phyloP scores from a whole-genome alignment of 2,113 vertebrate genomes.

The Triplophysa tibetana region DNA sequence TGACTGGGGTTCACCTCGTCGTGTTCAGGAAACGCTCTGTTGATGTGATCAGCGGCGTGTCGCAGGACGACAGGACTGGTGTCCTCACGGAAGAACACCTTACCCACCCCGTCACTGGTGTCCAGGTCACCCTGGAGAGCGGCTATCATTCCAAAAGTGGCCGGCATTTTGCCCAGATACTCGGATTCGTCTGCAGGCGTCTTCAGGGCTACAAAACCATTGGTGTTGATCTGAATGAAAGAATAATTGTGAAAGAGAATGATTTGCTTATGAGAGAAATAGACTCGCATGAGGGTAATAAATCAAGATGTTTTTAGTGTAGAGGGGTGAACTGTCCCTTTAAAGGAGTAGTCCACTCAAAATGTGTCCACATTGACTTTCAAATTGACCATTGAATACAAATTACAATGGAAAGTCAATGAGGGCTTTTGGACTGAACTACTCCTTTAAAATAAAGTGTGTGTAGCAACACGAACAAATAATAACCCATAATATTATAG shows the following conservation, averaged over 20 bases:
- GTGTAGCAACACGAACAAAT: too few relatives aligned
- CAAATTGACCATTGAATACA: too few relatives aligned
- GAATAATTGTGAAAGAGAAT: background rate
- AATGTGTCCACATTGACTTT: too few relatives aligned
- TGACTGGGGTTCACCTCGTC: conserved; percentile 66
- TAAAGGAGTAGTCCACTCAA: too few relatives aligned
- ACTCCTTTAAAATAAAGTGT: too few relatives aligned
- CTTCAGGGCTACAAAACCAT: conserved; percentile 82
- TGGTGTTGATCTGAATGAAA: conserved; percentile 85
- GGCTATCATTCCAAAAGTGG: conserved; percentile 79
- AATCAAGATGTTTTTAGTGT: background rate
- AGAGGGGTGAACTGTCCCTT: too few relatives aligned
- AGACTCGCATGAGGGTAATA: background rate
- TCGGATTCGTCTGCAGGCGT: conserved; percentile 70
- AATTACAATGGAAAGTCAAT: too few relatives aligned
- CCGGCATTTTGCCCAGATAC: conserved; percentile 81
- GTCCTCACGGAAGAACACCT: conserved; percentile 85
- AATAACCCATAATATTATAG: too few relatives aligned
- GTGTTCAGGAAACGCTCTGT: conserved; percentile 76
- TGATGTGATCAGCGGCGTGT: conserved; percentile 69
- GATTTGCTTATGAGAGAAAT: background rate
- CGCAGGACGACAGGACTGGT: conserved; percentile 65
- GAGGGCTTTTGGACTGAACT: too few relatives aligned
- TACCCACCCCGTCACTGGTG: conserved; percentile 77
- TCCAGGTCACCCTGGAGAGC: conserved; percentile 88